phyloP scores from a whole-genome alignment of 2,113 vertebrate genomes.

The Carassius auratus region DNA sequence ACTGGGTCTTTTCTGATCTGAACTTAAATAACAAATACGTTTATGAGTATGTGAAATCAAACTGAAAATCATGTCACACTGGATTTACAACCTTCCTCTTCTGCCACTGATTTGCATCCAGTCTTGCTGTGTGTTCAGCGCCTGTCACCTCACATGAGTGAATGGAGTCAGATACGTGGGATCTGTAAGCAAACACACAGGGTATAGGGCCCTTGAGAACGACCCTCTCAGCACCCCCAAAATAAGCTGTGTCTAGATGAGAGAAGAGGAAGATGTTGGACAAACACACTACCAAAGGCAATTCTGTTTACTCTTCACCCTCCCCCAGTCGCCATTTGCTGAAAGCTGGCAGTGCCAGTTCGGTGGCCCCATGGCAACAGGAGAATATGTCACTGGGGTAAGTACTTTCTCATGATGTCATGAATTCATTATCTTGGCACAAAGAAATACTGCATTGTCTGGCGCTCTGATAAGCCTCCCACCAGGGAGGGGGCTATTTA shows the following conservation, averaged over 20 bases:
- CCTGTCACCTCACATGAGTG: conserved; percentile 65
- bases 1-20: not conserved
- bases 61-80: conserved; percentile 6
- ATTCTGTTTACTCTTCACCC: conserved; percentile 70
- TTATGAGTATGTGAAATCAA: not conserved
- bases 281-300: conserved; percentile 72
- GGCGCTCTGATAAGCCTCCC: conserved; percentile 13
- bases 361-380: conserved; percentile 79
- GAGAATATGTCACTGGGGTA: conserved; percentile 71
- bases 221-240: conserved; percentile 60
- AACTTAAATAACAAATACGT: not conserved
- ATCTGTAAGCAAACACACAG: conserved; percentile 63
- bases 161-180: conserved; percentile 41
- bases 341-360: conserved; percentile 66
- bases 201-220: conserved; percentile 21
- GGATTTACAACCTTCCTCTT: conserved; percentile 55
- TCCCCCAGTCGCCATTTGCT: conserved; percentile 61
- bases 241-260: conserved; percentile 62
- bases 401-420: conserved; percentile 78
- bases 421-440: conserved; percentile 48
- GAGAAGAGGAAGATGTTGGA: conserved; percentile 61
- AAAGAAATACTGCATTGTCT: conserved; percentile 35
- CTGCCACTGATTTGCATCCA: conserved; percentile 45
- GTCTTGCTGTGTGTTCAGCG: conserved; percentile 40
- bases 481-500: not conserved